Conservation (phyloP, 30 jellyfish, hydroid and myxozoan species). For the Aurelia aurita complex sp. Pacific region DNA sequence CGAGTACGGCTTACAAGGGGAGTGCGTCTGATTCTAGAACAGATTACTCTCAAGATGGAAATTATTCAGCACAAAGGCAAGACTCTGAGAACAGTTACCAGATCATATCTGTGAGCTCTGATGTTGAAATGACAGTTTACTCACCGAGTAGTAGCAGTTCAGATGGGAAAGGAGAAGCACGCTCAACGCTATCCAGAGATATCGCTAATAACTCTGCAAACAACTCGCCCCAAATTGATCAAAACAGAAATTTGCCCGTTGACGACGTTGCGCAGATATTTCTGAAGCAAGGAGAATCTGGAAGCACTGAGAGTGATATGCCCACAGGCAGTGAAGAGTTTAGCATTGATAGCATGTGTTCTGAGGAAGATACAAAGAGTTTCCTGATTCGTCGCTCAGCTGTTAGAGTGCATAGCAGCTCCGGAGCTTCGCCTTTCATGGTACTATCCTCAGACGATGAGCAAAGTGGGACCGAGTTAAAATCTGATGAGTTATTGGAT, state of each 20-base stretch:
- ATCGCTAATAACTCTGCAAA: neutral
- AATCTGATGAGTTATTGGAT: slow-evolving; percentile 4
- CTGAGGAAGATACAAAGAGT: slow-evolving; percentile 45
- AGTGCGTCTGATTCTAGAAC: neutral
- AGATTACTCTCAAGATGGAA: neutral
- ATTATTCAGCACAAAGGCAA: neutral
- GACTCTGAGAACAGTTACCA: slow-evolving; percentile 1
- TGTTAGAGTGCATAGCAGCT: slow-evolving; percentile 3
- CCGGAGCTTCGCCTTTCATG: slow-evolving; percentile 70
- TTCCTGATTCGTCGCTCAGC: slow-evolving; percentile 58
- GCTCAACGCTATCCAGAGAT: slow-evolving; percentile 31
- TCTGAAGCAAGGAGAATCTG: too few species aligned
- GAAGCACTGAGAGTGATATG: slow-evolving; percentile 27
- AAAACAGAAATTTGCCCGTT: neutral
- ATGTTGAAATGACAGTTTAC: neutral
- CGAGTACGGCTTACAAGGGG: neutral
- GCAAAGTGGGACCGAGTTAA: neutral
- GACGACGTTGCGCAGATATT: neutral
- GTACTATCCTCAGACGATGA: slow-evolving; percentile 59
- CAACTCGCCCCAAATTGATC: neutral
- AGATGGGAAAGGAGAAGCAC: neutral
- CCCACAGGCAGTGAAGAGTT: slow-evolving; percentile 21
- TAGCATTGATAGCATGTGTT: slow-evolving; percentile 56
- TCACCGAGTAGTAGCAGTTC: neutral
- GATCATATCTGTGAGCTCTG: neutral